These are phyloP conservation scores for Anseranas semipalmata DNA, from an alignment of 2,113 vertebrate genomes.

Conservation along the genomic window DNA sequence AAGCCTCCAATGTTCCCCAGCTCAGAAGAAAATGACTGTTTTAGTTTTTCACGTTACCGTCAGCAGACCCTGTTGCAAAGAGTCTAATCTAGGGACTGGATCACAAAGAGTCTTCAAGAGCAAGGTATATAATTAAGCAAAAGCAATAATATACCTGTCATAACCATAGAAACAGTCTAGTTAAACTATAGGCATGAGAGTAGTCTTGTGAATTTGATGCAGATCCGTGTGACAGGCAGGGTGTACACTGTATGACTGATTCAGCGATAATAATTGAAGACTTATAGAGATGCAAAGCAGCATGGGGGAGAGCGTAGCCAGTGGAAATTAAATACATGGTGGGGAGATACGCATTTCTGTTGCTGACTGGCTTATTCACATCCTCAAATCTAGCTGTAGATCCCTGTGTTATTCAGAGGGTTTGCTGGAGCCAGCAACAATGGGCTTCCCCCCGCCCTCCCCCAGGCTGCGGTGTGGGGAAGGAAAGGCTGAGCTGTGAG, in stretches of 20 bases:
- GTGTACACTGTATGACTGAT: not conserved
- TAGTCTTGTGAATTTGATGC: slow-evolving; percentile 1
- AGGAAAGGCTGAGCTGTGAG: not conserved
- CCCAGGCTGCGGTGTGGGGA: not conserved
- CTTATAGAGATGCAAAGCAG: not conserved
- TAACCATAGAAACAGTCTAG: slow-evolving; percentile 46
- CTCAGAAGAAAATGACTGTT: not conserved
- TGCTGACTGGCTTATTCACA: not conserved
- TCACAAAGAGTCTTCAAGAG: not conserved
- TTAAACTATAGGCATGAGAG: not conserved
- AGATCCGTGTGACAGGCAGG: not conserved
- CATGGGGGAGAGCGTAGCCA: not conserved
- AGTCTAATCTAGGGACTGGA: not conserved
- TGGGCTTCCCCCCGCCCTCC: not conserved
- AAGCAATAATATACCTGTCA: slow-evolving; percentile 36
- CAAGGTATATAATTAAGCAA: slow-evolving; percentile 33
- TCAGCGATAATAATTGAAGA: slow-evolving; percentile 21
- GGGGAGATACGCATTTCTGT: not conserved
- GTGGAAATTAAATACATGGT: slow-evolving; percentile 23
- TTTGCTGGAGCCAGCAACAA: not conserved
- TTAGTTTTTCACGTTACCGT: not conserved
- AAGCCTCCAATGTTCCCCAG: not conserved
- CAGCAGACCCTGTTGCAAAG: not conserved
- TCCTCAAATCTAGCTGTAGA: slow-evolving; percentile 22
- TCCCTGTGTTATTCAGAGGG: not conserved